These are phyloP conservation scores for Synanceia verrucosa DNA, from an alignment of 2,797 vertebrate species.

Conservation along the genomic window DNA sequence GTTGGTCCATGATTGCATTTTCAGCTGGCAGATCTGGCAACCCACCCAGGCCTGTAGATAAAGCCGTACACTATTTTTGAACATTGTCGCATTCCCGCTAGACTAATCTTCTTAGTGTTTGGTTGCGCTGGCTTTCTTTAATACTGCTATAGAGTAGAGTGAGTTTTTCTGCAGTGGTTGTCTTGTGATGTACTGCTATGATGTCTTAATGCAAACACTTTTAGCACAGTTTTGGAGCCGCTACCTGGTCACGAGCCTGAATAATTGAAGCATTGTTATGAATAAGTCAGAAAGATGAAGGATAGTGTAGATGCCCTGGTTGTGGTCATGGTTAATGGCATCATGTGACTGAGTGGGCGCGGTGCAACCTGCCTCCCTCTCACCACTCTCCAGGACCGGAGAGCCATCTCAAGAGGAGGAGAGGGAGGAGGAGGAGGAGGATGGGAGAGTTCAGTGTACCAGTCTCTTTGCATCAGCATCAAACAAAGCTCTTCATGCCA, in stretches of 20 bases:
- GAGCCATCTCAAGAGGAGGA: slow-evolving; percentile 42
- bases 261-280: slow-evolving; percentile 68
- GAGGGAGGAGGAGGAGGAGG: slow-evolving; percentile 36
- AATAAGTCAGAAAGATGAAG: slow-evolving; percentile 70
- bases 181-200: not conserved
- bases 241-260: slow-evolving; percentile 51
- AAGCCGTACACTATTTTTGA: slow-evolving; percentile 66
- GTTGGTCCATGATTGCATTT: slow-evolving; percentile 42
- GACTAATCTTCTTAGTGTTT: slow-evolving; percentile 70
- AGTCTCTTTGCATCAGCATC: slow-evolving; percentile 73
- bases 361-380: slow-evolving; percentile 16
- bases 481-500: slow-evolving; percentile 53
- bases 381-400: slow-evolving; percentile 35
- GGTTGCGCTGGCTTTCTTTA: slow-evolving; percentile 47
- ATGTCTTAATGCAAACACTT: slow-evolving; percentile 31
- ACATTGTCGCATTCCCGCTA: slow-evolving; percentile 58
- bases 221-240: slow-evolving; percentile 24
- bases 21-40: slow-evolving; percentile 48
- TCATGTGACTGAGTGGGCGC: slow-evolving; percentile 56
- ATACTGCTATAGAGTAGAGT: slow-evolving; percentile 18
- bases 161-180: slow-evolving; percentile 4
- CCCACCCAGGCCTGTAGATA: slow-evolving; percentile 45
- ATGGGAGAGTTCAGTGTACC: slow-evolving; percentile 64
- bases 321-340: slow-evolving; percentile 56
- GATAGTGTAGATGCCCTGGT: slow-evolving; percentile 16